Evolutionary conservation across 2,797 vertebrate species (phyloP).

Genomic region (Crax fasciolata): DNA sequence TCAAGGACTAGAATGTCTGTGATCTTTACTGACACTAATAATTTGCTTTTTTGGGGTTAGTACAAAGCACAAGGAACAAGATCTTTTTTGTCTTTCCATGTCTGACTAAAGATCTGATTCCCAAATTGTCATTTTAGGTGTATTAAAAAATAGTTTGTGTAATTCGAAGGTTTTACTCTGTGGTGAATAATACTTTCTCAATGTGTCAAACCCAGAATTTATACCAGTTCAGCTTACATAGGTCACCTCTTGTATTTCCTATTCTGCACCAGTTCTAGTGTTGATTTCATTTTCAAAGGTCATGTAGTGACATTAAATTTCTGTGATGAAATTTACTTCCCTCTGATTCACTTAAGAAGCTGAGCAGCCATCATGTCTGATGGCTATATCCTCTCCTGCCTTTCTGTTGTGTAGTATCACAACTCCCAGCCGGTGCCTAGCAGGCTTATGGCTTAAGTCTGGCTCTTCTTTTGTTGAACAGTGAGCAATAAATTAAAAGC

Average conservation of each 20-base stretch:
- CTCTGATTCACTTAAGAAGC: not conserved
- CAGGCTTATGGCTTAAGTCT: not conserved
- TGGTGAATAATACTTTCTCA: not conserved
- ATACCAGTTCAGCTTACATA: not conserved
- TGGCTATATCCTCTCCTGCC: not conserved
- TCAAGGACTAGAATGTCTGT: not conserved
- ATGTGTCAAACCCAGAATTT: not conserved
- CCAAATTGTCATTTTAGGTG: not conserved
- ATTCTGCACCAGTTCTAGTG: not conserved
- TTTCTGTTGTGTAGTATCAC: not conserved
- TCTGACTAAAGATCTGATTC: not conserved
- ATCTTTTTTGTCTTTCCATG: accelerated
- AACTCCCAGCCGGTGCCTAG: not conserved
- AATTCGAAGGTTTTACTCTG: not conserved
- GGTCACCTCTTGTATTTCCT: not conserved
- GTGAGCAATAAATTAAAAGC: not conserved
- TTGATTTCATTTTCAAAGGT: not conserved
- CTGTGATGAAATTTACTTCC: not conserved
- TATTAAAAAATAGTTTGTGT: not conserved
- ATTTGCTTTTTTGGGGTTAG: not conserved
- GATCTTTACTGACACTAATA: not conserved
- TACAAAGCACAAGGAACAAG: not conserved
- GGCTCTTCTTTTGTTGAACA: not conserved
- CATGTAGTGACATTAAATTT: not conserved
- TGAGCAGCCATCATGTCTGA: not conserved